These are phyloP conservation scores for Aplysia californica DNA, from an alignment of 1,140 invertebrate species.

Conservation along the genomic window DNA sequence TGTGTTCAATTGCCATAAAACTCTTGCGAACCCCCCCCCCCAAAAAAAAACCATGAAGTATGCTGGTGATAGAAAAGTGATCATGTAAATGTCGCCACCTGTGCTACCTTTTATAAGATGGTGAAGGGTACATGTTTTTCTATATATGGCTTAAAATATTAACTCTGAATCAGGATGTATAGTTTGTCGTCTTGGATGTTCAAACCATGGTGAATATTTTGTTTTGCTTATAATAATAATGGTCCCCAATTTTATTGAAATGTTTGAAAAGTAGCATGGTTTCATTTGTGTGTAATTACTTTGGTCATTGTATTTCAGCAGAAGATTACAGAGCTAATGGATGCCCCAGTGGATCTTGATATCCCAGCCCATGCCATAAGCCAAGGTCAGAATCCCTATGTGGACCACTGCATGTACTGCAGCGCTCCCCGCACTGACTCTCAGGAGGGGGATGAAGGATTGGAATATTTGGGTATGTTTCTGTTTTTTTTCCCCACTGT, in stretches of 20 bases:
- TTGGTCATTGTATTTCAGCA: neutral
- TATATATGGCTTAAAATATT: neutral
- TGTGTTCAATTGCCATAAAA: too few relatives aligned
- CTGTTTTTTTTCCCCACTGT: too few relatives aligned
- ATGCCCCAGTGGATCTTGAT: constrained; percentile 25
- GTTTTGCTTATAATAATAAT: neutral
- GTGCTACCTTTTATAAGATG: too few relatives aligned
- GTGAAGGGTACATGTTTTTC: too few relatives aligned
- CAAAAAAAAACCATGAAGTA: too few relatives aligned
- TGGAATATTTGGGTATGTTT: constrained; percentile 17
- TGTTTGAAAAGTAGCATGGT: neutral
- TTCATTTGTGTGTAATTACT: neutral
- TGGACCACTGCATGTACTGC: constrained; percentile 26
- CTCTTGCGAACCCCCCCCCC: too few relatives aligned
- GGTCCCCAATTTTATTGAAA: too few relatives aligned
- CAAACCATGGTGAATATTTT: neutral
- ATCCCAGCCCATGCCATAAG: constrained; percentile 27
- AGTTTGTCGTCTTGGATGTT: neutral
- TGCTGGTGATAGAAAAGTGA: too few relatives aligned
- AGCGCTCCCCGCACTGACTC: constrained; percentile 7
- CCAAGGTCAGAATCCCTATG: constrained; percentile 19
- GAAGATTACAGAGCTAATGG: constrained; percentile 29
- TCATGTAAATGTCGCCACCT: too few relatives aligned
- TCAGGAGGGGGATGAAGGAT: constrained; percentile 16
- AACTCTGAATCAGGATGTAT: neutral